phyloP scores from a whole-genome alignment of 1,140 invertebrate species.

The Eupristina koningsbergeri region DNA sequence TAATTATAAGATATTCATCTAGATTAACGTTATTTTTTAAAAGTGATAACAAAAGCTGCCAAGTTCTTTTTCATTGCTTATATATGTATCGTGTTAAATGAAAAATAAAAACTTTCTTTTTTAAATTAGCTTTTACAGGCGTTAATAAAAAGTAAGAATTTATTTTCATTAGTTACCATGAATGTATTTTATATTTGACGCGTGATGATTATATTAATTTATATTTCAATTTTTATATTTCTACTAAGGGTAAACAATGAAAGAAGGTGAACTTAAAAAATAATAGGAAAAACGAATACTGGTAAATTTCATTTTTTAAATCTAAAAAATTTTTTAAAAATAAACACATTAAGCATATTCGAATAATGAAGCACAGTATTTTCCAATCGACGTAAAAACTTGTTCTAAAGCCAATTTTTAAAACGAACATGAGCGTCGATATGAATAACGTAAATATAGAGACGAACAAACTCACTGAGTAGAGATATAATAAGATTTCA shows the following conservation, averaged over 20 bases:
- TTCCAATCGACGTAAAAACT: constrained; percentile 42
- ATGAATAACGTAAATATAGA: constrained; percentile 48
- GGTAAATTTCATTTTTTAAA: background rate
- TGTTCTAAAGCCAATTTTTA: constrained; percentile 23
- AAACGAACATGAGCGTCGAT: constrained; percentile 23
- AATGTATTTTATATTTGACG: background rate
- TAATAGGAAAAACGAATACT: too few species aligned
- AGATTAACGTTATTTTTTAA: background rate
- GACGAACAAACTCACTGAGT: constrained; percentile 32
- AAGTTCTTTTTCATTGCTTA: too few species aligned
- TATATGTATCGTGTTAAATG: background rate
- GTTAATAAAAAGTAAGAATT: background rate
- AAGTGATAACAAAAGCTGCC: background rate
- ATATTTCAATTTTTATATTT: background rate
- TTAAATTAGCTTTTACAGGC: background rate
- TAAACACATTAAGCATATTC: background rate
- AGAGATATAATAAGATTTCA: constrained; percentile 47
- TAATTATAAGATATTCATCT: background rate
- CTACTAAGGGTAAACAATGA: background rate
- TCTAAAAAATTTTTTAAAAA: background rate
- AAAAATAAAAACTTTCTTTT: background rate
- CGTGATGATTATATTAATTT: background rate
- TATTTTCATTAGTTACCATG: background rate
- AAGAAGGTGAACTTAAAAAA: background rate
- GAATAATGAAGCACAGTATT: background rate